A percentile compares a stretch with the other conserved stretches of the same genome.
Evolutionary conservation across 2,797 vertebrate genomes (phyloP).

Genomic region (Gymnocypris eckloni): DNA sequence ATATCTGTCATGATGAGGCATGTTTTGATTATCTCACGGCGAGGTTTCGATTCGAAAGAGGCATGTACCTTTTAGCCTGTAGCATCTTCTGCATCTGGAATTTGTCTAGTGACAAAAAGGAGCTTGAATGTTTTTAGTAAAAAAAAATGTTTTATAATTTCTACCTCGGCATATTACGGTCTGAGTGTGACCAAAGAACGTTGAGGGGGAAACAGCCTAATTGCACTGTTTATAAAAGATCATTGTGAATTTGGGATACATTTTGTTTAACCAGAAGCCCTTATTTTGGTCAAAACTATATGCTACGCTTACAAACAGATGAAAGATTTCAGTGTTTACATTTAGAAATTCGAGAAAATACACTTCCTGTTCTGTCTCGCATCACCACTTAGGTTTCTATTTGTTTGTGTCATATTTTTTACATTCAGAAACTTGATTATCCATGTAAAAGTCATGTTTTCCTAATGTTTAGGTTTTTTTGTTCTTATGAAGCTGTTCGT

Average conservation of each 20-base stretch:
- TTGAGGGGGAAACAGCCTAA: conserved; percentile 65
- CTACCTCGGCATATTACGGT: conserved; percentile 65
- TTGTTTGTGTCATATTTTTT: conserved; percentile 7
- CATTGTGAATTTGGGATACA: conserved; percentile 47
- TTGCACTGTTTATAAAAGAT: conserved; percentile 69
- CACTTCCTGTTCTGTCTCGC: neutral
- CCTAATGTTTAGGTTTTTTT: neutral
- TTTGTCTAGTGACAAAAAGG: conserved; percentile 64
- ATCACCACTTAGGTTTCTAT: neutral
- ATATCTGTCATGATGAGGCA: conserved; percentile 65
- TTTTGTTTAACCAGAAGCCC: conserved; percentile 61
- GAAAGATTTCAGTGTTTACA: conserved; percentile 45
- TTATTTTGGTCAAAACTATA: conserved; percentile 51
- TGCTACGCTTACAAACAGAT: conserved; percentile 4
- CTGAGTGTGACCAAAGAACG: conserved; percentile 45
- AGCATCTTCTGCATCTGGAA: conserved; percentile 66
- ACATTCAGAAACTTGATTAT: neutral
- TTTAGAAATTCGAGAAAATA: conserved; percentile 33
- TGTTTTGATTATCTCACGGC: conserved; percentile 62
- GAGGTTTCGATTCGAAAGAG: conserved; percentile 50
- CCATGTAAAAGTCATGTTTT: neutral
- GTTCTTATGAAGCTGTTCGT: neutral
- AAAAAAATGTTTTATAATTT: conserved; percentile 71
- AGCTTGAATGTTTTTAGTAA: conserved; percentile 60
- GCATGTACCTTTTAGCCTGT: conserved; percentile 57